A percentile compares a stretch with the other conserved stretches of the same genome.
phyloP scores from a whole-genome alignment of 2,113 vertebrate species.

The Uria aalge region DNA sequence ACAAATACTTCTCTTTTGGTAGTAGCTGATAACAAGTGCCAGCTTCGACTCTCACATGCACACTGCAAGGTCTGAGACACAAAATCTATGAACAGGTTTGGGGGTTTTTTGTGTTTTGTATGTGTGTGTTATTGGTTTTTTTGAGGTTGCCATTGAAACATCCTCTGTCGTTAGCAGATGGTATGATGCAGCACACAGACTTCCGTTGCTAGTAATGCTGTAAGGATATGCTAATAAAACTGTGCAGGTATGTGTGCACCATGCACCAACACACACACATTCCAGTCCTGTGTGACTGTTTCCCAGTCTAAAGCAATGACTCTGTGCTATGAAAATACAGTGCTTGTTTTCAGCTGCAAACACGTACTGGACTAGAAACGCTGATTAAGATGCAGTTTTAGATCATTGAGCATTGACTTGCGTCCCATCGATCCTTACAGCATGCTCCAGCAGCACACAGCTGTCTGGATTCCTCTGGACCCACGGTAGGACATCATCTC shows the following conservation, averaged over 20 bases:
- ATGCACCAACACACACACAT: too few relatives aligned
- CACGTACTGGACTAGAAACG: not conserved
- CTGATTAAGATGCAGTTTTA: not conserved
- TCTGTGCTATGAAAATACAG: not conserved
- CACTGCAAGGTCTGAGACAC: rapidly evolving
- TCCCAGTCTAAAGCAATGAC: not conserved
- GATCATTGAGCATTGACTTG: not conserved
- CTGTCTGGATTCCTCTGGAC: not conserved
- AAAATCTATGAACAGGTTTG: not conserved
- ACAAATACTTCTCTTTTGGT: not conserved
- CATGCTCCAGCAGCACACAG: not conserved
- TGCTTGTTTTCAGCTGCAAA: not conserved
- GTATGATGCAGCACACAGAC: rapidly evolving
- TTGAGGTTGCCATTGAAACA: not conserved
- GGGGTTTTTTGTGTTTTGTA: too few relatives aligned
- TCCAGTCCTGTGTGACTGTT: not conserved
- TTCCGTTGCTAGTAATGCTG: not conserved
- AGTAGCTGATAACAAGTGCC: not conserved
- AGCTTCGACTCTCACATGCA: rapidly evolving
- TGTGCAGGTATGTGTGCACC: too few relatives aligned
- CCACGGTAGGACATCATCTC: not conserved
- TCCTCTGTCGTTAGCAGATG: not conserved
- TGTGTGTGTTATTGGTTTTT: too few relatives aligned
- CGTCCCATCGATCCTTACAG: not conserved
- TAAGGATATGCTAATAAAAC: too few relatives aligned